Percentiles rank a stretch among this genome's conserved stretches.
phyloP scores from a whole-genome alignment of 2,113 vertebrate species.

The Larimichthys polyactis region DNA sequence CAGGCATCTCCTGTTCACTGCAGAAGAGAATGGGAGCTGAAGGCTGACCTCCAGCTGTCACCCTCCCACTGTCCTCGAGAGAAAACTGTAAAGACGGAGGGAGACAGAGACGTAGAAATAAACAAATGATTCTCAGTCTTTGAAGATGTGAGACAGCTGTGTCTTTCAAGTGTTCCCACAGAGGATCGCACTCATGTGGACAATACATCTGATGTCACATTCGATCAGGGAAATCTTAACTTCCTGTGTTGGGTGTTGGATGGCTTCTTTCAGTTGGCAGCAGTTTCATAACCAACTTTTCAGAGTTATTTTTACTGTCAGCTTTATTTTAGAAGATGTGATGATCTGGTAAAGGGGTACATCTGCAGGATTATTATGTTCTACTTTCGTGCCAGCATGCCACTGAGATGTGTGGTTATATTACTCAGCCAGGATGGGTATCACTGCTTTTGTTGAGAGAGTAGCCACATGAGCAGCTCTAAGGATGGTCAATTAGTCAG shows the following conservation, averaged over 20 bases:
- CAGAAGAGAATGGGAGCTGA: slow-evolving; percentile 54
- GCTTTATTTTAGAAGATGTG: background rate
- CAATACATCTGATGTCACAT: slow-evolving; percentile 35
- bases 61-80: slow-evolving; percentile 47
- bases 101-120: slow-evolving; percentile 59
- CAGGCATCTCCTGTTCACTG: background rate
- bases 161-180: slow-evolving; percentile 65
- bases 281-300: slow-evolving; percentile 19
- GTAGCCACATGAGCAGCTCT: background rate
- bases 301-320: background rate
- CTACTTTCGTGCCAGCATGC: background rate
- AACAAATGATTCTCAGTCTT: slow-evolving; percentile 66
- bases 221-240: slow-evolving; percentile 28
- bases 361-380: slow-evolving; percentile 8
- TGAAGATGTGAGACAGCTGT: slow-evolving; percentile 70
- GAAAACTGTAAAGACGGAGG: slow-evolving; percentile 41
- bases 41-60: slow-evolving; percentile 59
- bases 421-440: background rate
- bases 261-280: background rate
- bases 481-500: background rate
- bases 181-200: slow-evolving; percentile 41
- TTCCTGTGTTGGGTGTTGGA: background rate
- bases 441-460: background rate
- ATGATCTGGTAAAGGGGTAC: background rate
- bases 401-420: background rate